phyloP scores from a whole-genome alignment of 1,140 invertebrate species.

The Heliconius eleuchia region DNA sequence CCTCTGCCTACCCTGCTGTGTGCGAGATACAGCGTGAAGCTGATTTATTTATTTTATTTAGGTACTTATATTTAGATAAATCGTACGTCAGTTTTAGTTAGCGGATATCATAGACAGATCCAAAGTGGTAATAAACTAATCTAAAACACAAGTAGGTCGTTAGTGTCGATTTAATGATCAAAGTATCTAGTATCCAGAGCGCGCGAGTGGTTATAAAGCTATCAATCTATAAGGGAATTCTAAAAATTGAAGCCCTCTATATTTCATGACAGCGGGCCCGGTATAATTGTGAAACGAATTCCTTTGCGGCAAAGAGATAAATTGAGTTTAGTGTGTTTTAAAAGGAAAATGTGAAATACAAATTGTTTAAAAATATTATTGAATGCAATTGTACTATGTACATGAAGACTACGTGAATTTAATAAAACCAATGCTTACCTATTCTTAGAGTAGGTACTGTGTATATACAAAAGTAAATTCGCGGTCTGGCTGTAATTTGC shows the following conservation, averaged over 20 bases:
- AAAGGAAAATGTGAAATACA: not conserved
- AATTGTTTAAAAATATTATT: not conserved
- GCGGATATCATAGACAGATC: not conserved
- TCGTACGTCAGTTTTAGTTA: not conserved
- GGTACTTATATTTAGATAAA: not conserved
- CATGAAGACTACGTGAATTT: not conserved
- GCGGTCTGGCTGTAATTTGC: too few species aligned
- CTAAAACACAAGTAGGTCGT: slow-evolving; percentile 1
- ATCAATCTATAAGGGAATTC: slow-evolving; percentile 16
- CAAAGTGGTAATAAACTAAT: not conserved
- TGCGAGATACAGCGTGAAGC: too few species aligned
- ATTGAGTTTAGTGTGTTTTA: not conserved
- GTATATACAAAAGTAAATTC: not conserved
- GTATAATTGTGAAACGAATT: slow-evolving; percentile 16
- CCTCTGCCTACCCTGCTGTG: too few species aligned
- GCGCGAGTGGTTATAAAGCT: not conserved
- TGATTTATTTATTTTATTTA: too few species aligned
- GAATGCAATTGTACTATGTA: not conserved
- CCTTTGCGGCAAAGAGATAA: slow-evolving; percentile 5
- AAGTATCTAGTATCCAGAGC: slow-evolving; percentile 7
- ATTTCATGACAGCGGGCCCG: slow-evolving; percentile 1
- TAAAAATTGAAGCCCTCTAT: slow-evolving; percentile 9
- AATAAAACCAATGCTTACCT: not conserved
- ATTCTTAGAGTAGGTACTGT: not conserved
- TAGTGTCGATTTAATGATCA: slow-evolving; percentile 14